These are phyloP conservation scores for Polyommatus iphigenia DNA, from an alignment of 2,888 invertebrate genomes.

Conservation along the genomic window DNA sequence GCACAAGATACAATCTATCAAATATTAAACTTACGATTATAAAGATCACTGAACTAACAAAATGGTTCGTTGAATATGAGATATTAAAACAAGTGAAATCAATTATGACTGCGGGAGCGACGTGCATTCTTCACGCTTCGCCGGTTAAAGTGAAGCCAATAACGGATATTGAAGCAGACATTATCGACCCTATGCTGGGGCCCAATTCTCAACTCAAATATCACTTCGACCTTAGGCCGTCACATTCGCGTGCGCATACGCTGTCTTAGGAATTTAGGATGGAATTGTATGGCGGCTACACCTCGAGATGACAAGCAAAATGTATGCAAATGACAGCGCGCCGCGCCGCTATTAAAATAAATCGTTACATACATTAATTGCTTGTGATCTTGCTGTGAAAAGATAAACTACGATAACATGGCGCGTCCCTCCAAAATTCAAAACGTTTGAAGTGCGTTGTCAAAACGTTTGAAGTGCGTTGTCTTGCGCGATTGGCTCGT, in stretches of 20 bases:
- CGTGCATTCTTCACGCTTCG: constrained; percentile 62
- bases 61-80: constrained; percentile 26
- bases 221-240: background rate
- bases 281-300: too few species aligned
- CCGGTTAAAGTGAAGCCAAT: constrained; percentile 56
- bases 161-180: constrained; percentile 24
- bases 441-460: too few species aligned
- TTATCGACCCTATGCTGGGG: constrained; percentile 13
- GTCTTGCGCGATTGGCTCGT: too few species aligned
- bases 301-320: too few species aligned
- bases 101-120: constrained; percentile 39
- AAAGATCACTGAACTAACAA: constrained; percentile 28
- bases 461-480: too few species aligned
- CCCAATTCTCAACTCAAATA: background rate
- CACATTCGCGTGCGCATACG: background rate
- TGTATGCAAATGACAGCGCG: too few species aligned
- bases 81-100: constrained; percentile 29
- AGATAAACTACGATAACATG: too few species aligned
- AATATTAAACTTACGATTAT: background rate
- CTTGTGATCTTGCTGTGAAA: too few species aligned
- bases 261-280: background rate
- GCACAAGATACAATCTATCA: background rate
- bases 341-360: too few species aligned
- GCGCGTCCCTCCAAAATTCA: too few species aligned
- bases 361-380: too few species aligned